Percentiles rank a stretch among this genome's conserved stretches.
phyloP scores from a whole-genome alignment of 2,888 invertebrate genomes.

The Microctonus hyperodae region DNA sequence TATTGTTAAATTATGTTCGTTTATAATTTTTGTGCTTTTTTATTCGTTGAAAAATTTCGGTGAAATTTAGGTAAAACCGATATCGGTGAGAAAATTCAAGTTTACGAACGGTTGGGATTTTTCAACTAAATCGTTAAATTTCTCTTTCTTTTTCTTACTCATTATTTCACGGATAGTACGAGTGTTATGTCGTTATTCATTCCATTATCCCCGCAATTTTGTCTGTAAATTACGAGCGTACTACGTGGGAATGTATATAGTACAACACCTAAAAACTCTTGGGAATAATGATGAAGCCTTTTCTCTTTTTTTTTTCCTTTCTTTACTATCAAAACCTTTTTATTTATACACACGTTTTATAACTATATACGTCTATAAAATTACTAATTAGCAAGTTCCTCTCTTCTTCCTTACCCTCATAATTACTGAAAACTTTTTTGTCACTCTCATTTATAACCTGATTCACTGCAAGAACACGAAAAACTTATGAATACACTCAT shows the following conservation, averaged over 20 bases:
- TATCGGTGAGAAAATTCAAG: slow-evolving; percentile 10
- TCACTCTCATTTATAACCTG: slow-evolving; percentile 14
- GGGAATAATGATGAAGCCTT: slow-evolving; percentile 17
- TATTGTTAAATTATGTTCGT: neutral
- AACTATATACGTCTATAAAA: neutral
- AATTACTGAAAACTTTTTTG: neutral
- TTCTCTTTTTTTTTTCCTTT: too few species aligned
- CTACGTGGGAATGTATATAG: slow-evolving; percentile 20
- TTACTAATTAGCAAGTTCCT: slow-evolving; percentile 17
- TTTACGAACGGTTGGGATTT: neutral
- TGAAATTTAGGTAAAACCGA: slow-evolving; percentile 17
- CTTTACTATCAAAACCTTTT: slow-evolving; percentile 9
- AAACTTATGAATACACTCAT: slow-evolving; percentile 15
- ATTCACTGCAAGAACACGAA: slow-evolving; percentile 14
- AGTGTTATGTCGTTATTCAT: slow-evolving; percentile 24
- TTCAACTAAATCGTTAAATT: neutral
- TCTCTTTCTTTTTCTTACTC: neutral
- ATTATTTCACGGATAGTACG: slow-evolving; percentile 16
- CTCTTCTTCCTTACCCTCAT: neutral
- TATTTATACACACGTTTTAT: neutral
- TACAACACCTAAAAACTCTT: neutral
- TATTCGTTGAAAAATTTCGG: neutral
- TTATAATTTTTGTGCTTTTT: neutral
- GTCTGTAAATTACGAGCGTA: slow-evolving; percentile 17
- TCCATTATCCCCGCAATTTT: slow-evolving; percentile 25